phyloP scores from a whole-genome alignment of 2,113 vertebrate species.

The Willisornis vidua region DNA sequence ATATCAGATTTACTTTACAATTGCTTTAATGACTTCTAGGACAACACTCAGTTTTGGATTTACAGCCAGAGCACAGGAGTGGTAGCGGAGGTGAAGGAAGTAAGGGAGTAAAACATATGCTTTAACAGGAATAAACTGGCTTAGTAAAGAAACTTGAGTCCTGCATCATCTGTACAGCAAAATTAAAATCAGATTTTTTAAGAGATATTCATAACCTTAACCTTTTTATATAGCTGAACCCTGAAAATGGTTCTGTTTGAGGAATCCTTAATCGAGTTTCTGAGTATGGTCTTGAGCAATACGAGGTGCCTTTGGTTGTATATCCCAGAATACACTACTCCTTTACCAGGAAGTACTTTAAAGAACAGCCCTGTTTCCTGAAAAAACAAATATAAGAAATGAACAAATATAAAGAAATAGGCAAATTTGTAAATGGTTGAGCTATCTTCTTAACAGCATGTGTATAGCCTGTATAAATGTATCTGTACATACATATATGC shows the following conservation, averaged over 20 bases:
- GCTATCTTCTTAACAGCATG: not conserved
- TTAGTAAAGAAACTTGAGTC: not conserved
- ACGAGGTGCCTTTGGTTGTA: not conserved
- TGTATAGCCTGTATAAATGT: too few relatives aligned
- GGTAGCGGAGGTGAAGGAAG: too few relatives aligned
- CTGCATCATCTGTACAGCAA: not conserved
- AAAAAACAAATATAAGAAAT: not conserved
- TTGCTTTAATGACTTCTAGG: not conserved
- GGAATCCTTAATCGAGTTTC: not conserved
- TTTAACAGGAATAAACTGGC: not conserved
- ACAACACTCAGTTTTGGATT: not conserved
- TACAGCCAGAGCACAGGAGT: not conserved
- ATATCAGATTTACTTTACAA: conserved; percentile 24
- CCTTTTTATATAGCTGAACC: not conserved
- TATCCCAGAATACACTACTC: not conserved
- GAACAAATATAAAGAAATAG: not conserved
- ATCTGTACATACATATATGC: accelerated
- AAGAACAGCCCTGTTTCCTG: not conserved
- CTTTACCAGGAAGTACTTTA: not conserved
- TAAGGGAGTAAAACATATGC: not conserved
- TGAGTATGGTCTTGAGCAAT: not conserved
- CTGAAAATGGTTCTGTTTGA: not conserved
- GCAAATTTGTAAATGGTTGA: not conserved
- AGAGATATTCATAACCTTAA: not conserved
- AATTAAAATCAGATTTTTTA: not conserved